Evolutionary conservation across 2,797 vertebrate species (phyloP).

Genomic region (Sylvia borin): DNA sequence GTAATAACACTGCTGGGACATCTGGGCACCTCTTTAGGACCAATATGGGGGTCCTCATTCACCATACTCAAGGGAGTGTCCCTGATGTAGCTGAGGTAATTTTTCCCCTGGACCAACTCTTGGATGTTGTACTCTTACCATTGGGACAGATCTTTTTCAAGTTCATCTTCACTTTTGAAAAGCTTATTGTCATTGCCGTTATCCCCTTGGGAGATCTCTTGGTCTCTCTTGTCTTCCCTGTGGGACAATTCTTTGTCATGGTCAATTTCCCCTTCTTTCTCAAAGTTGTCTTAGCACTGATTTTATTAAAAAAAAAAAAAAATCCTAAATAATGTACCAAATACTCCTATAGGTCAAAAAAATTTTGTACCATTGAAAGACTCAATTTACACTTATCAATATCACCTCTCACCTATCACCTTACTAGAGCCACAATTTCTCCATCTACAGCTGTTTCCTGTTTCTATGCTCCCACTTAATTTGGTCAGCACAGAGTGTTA

Average conservation of each 20-base stretch:
- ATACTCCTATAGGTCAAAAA: not conserved
- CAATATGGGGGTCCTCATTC: not conserved
- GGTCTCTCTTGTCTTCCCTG: not conserved
- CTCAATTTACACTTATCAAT: not conserved
- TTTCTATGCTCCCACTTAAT: not conserved
- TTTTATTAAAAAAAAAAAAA: not conserved
- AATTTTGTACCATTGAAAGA: not conserved
- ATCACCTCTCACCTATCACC: too few species aligned
- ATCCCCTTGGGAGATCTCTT: not conserved
- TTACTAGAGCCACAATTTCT: not conserved
- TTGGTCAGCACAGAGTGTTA: not conserved
- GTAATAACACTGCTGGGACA: not conserved
- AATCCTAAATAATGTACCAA: not conserved
- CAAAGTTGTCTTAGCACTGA: not conserved
- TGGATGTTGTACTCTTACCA: not conserved
- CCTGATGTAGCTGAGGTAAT: not conserved
- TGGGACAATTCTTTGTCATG: not conserved
- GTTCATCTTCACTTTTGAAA: not conserved
- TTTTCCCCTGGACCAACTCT: too few species aligned
- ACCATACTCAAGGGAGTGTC: not conserved
- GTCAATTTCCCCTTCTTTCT: not conserved
- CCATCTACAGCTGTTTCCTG: not conserved
- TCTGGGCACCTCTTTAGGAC: rapidly evolving
- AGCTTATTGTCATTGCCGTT: not conserved
- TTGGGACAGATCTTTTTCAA: not conserved